Evolutionary conservation across 2,888 invertebrate species (phyloP).

Genomic region (Frankliniella fusca): DNA sequence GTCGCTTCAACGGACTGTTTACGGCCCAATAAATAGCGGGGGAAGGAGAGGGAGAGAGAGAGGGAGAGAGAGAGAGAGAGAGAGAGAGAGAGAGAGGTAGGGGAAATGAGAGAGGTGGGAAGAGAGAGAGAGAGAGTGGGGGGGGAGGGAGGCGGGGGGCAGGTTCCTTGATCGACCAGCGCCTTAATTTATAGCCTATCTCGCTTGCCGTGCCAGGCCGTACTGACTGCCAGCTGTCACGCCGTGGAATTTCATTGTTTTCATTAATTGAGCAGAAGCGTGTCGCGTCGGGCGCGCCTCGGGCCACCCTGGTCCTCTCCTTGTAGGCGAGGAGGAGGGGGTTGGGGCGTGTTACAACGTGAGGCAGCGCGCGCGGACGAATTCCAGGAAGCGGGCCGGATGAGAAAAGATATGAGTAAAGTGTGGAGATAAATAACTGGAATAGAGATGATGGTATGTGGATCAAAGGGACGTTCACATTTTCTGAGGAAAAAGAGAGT

Average conservation of each 20-base stretch:
- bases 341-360: neutral
- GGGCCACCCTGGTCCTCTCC: neutral
- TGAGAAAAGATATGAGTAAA: neutral
- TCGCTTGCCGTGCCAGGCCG: neutral
- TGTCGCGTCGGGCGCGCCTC: neutral
- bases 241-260: slow-evolving; percentile 9
- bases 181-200: slow-evolving; percentile 17
- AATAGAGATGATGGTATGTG: too few species aligned
- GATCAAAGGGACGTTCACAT: too few species aligned
- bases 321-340: neutral
- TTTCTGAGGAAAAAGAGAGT: too few species aligned
- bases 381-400: neutral
- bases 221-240: slow-evolving; percentile 16
- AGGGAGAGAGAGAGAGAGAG: too few species aligned
- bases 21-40: slow-evolving; percentile 16
- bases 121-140: too few species aligned
- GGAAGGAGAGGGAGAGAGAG: neutral
- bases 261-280: slow-evolving; percentile 23
- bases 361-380: neutral
- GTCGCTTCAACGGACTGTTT: slow-evolving; percentile 22
- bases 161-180: neutral
- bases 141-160: too few species aligned
- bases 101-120: too few species aligned
- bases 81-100: too few species aligned
- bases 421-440: too few species aligned